Evolutionary conservation across 2,113 vertebrate genomes (phyloP).

Genomic region (Ahaetulla prasina): DNA sequence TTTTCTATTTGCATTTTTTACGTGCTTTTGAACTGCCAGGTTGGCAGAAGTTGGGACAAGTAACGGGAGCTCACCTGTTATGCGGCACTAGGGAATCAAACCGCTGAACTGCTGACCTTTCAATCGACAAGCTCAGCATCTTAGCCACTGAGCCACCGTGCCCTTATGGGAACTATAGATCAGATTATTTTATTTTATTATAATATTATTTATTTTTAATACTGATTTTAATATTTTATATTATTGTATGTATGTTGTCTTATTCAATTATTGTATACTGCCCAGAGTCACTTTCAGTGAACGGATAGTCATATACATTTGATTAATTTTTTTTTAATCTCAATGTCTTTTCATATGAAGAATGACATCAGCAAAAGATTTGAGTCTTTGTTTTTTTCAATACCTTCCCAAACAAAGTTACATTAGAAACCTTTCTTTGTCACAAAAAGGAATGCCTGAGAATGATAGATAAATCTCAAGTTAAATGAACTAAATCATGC

Average conservation of each 20-base stretch:
- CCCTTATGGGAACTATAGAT: slow-evolving; percentile 19
- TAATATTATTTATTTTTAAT: background rate
- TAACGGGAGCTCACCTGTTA: too few species aligned
- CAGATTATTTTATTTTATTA: background rate
- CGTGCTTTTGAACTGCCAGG: too few species aligned
- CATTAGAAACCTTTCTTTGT: background rate
- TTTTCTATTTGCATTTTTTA: too few species aligned
- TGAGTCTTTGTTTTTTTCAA: background rate
- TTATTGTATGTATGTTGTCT: background rate
- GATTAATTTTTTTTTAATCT: slow-evolving; percentile 3
- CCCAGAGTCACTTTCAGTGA: background rate
- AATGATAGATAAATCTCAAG: background rate
- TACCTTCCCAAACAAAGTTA: background rate
- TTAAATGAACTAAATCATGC: background rate
- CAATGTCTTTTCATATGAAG: background rate
- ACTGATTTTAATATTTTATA: background rate
- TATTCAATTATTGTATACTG: background rate
- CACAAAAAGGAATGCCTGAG: background rate
- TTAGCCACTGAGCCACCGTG: too few species aligned
- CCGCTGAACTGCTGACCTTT: too few species aligned
- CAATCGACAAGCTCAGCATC: too few species aligned
- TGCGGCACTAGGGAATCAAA: too few species aligned
- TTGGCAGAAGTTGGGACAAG: too few species aligned
- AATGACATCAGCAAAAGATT: background rate
- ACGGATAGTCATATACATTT: background rate